Percentiles rank a stretch among this genome's conserved stretches.
Conservation (phyloP, 1,140 invertebrate species). For the Oncopodura yosiiana region DNA sequence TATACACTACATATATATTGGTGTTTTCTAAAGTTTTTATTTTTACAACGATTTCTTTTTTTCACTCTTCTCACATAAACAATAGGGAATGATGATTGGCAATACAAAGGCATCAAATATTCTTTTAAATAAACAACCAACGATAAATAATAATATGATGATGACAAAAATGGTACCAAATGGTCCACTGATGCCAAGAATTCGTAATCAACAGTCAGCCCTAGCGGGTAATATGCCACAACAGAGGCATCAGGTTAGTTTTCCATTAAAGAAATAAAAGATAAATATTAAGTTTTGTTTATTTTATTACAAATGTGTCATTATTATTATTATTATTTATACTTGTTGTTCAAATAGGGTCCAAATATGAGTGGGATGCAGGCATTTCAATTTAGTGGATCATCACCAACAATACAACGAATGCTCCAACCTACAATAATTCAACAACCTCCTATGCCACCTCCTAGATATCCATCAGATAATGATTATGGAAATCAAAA, state of each 20-base stretch:
- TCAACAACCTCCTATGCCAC: conserved; percentile 22
- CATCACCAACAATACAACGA: conserved; percentile 25
- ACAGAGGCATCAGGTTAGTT: conserved; percentile 29
- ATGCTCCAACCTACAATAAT: conserved; percentile 27
- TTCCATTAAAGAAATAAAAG: neutral
- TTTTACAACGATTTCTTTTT: neutral
- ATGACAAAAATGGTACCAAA: conserved; percentile 31
- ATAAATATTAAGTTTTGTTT: no score
- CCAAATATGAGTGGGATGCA: conserved; percentile 15
- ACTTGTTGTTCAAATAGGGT: conserved; percentile 12
- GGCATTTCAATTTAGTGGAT: conserved; percentile 24
- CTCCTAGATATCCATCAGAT: conserved; percentile 29
- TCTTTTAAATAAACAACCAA: conserved; percentile 22
- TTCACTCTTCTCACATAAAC: no score
- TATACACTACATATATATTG: no score
- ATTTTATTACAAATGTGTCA: no score
- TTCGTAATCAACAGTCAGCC: conserved; percentile 18
- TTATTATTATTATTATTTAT: neutral
- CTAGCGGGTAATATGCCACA: conserved; percentile 21
- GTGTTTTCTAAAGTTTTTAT: no score
- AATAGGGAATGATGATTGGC: conserved; percentile 28
- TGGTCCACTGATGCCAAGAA: conserved; percentile 27
- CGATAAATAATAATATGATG: conserved; percentile 33
- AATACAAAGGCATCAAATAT: conserved; percentile 12
- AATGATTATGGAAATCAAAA: no score